phyloP scores from a whole-genome alignment of 2,888 invertebrate genomes.

The Lucinisca nassula region DNA sequence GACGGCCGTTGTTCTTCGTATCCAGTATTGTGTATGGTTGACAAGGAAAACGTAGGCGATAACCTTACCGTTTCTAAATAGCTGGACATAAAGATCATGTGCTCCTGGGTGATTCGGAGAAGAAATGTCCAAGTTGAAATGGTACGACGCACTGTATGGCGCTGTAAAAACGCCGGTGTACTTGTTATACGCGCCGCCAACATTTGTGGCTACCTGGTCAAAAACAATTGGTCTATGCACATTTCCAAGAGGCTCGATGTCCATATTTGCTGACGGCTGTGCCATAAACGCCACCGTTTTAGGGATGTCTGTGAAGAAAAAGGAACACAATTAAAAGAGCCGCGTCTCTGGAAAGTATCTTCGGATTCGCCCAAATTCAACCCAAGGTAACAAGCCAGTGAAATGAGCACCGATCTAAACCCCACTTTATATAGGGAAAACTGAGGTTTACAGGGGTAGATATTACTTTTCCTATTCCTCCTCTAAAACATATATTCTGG shows the following conservation, averaged over 20 bases:
- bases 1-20: background rate
- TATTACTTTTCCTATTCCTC: no score
- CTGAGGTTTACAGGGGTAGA: no score
- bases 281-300: no score
- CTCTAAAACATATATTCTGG: no score
- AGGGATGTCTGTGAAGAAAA: no score
- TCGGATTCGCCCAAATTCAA: no score
- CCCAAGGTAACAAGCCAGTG: no score
- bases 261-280: background rate
- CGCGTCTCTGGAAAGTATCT: no score
- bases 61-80: background rate
- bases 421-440: no score
- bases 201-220: background rate
- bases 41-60: background rate
- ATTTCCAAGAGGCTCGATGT: background rate
- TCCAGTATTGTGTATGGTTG: background rate
- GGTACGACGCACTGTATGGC: background rate
- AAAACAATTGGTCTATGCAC: background rate
- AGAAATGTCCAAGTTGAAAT: background rate
- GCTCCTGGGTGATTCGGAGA: background rate
- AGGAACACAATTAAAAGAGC: no score
- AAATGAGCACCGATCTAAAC: no score
- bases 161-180: background rate
- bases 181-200: background rate
- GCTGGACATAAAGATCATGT: background rate